phyloP scores from a whole-genome alignment of 2,888 invertebrate species.

The Hypomecis atomaria region DNA sequence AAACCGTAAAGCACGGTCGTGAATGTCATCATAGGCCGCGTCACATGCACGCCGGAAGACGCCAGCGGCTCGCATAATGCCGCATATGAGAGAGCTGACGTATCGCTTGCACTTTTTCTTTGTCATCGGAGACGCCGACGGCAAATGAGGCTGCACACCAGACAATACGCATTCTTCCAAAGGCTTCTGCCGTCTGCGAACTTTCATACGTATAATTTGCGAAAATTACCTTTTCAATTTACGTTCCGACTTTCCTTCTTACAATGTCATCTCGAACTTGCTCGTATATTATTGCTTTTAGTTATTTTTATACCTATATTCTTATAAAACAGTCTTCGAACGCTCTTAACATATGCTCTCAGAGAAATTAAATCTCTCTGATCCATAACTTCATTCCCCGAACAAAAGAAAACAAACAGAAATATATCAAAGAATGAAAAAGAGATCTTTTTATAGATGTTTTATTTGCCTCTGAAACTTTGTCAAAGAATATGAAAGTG shows the following conservation, averaged over 20 bases:
- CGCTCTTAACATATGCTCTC: conserved; percentile 31
- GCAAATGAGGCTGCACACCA: conserved; percentile 40
- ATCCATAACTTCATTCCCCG: conserved; percentile 50
- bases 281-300: conserved; percentile 11
- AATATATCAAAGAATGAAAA: conserved; percentile 48
- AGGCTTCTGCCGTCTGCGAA: conserved; percentile 57
- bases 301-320: conserved; percentile 40
- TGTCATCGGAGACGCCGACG: conserved; percentile 47
- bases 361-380: conserved; percentile 42
- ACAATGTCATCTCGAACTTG: conserved; percentile 36
- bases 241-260: conserved; percentile 31
- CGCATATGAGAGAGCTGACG: conserved; percentile 46
- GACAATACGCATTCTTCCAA: conserved; percentile 58
- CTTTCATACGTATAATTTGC: conserved; percentile 63
- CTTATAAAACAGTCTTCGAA: conserved; percentile 35
- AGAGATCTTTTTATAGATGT: conserved; percentile 45
- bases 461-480: conserved; percentile 52
- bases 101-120: conserved; percentile 59
- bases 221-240: conserved; percentile 58
- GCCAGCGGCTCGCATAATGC: conserved; percentile 47
- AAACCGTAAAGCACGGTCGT: conserved; percentile 2
- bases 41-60: conserved; percentile 35
- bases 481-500: conserved; percentile 53
- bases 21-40: conserved; percentile 40
- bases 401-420: conserved; percentile 46